Evolutionary conservation across 2,113 vertebrate genomes (phyloP).

Genomic region (Pholis gunnellus): DNA sequence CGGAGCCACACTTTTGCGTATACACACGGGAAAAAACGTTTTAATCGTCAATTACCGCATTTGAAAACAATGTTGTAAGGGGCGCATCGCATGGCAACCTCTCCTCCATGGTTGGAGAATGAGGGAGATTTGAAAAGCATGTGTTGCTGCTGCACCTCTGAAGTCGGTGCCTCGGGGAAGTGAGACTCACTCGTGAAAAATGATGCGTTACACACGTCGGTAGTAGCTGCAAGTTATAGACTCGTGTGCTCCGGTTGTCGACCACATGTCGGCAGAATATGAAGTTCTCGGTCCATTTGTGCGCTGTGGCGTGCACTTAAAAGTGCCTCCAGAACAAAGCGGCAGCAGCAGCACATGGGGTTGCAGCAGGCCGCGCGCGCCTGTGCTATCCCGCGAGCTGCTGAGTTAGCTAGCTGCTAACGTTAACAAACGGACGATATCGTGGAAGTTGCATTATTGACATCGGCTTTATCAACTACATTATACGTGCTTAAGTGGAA

Average conservation of each 20-base stretch:
- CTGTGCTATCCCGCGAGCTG: conserved; percentile 45
- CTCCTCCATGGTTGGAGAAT: conserved; percentile 81
- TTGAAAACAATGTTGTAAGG: conserved; percentile 61
- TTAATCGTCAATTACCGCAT: conserved; percentile 54
- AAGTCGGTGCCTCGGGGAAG: conserved; percentile 48
- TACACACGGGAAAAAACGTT: background rate
- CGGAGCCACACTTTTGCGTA: conserved; percentile 18
- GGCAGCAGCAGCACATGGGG: conserved; percentile 87
- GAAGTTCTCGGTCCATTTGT: conserved; percentile 24
- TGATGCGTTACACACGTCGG: background rate
- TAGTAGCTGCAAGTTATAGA: background rate
- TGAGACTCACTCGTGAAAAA: conserved; percentile 26
- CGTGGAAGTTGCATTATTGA: background rate
- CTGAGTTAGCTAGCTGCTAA: conserved; percentile 53
- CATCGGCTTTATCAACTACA: rapidly evolving
- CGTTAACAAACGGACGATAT: background rate
- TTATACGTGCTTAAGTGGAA: background rate
- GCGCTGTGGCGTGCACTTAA: conserved; percentile 46
- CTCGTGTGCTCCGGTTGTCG: background rate
- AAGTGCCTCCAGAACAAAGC: conserved; percentile 90
- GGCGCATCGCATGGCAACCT: conserved; percentile 81
- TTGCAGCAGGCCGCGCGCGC: conserved; percentile 85
- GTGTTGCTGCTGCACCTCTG: conserved; percentile 73
- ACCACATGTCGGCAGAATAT: background rate
- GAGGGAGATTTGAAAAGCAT: conserved; percentile 92